phyloP scores from a whole-genome alignment of 1,140 invertebrate species.

The Leguminivora glycinivorella region DNA sequence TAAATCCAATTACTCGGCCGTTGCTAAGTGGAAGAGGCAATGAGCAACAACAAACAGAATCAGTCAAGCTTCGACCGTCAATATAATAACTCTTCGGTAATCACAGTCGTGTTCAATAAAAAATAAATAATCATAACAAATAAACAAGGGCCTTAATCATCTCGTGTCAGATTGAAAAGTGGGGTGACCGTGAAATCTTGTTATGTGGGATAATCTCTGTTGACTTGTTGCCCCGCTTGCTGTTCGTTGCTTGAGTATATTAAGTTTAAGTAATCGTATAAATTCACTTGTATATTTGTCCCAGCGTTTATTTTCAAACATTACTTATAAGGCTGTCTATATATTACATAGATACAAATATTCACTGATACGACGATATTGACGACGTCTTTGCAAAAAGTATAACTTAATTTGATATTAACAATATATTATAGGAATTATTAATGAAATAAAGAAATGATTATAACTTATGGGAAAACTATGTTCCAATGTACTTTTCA shows the following conservation, averaged over 20 bases:
- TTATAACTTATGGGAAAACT: too few species aligned
- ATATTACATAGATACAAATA: too few species aligned
- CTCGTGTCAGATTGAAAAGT: conserved; percentile 62
- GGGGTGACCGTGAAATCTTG: conserved; percentile 41
- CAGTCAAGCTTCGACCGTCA: conserved; percentile 47
- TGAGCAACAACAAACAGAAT: conserved; percentile 40
- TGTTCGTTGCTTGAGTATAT: neutral
- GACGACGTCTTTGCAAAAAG: too few species aligned
- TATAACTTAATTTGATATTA: too few species aligned
- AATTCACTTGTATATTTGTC: too few species aligned
- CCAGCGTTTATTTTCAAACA: too few species aligned
- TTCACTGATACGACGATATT: too few species aligned
- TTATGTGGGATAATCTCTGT: neutral
- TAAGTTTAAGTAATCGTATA: neutral
- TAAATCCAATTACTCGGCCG: conserved; percentile 22
- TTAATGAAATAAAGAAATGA: too few species aligned
- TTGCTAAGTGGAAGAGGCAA: neutral
- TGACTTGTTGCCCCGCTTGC: neutral
- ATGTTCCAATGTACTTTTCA: too few species aligned
- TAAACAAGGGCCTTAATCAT: conserved; percentile 74
- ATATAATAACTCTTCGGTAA: conserved; percentile 58
- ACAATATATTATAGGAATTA: too few species aligned
- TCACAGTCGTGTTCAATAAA: conserved; percentile 78
- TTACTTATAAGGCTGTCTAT: too few species aligned
- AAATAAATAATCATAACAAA: conserved; percentile 73